Base-by-base conservation (phyloP, 2,888 invertebrate species). In the Caenorhabditis sp. region DNA sequence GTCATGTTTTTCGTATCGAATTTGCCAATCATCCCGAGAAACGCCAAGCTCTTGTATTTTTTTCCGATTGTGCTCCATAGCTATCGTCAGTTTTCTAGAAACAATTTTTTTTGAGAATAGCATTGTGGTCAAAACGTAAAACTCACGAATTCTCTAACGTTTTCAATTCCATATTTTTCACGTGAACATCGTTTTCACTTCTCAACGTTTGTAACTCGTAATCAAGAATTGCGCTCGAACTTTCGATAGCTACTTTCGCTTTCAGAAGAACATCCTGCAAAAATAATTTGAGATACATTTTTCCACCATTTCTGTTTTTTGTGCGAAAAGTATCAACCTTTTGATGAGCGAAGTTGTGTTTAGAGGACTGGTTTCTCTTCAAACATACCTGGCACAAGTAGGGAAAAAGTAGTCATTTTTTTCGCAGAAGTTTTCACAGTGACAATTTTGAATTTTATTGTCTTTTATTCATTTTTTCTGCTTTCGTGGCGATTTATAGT, bases 1-100 rank as follows among this genome's bases (percentile, higher is more conserved):
- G 62, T 97, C 93, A 17, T 97, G 91, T 49, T 97, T 91, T 0
- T 95, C 94, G 89, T 97, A 97, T 58, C 63, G 60, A 19, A 31
- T 37, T 31, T 62, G 55, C 10, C 61, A 51, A n/a, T 77, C 90
- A 96, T 97, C 87, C 19, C 63, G 57, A 1, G 60, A 59, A 19
- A 69, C 26, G 0, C 72, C 67, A n/a, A 69, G 21, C n/a, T 78
- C 78, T n/a, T 60, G 43, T 21, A 71, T 37, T 10, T 55, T 49
- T 49, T 70, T 70, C 8, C 66, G 49, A 26, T 60, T 27, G 10
- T 14, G 1, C 17, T 76, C 76, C 27, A 69, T 26, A 12, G 43
- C 5, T 21, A 49, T 53, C 8, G 31, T 64, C n/a, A 66, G 0
- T 10, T 66, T 66, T 37, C 70, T 71, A 51, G 6, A 70, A 65